Conservation (phyloP, 2,113 vertebrate species). For the Procapra przewalskii region DNA sequence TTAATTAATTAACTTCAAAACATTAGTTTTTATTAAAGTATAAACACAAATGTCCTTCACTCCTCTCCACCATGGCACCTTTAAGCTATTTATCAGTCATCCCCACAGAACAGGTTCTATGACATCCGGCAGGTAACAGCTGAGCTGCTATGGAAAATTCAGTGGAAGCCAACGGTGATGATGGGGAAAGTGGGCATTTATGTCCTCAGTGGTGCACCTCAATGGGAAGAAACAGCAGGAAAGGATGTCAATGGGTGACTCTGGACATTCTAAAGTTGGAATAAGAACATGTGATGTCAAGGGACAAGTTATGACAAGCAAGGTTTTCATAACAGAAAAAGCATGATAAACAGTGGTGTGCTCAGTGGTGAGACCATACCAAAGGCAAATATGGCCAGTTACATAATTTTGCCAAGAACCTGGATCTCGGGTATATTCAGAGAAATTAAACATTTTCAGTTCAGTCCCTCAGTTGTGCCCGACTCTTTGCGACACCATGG, state of each 20-base stretch:
- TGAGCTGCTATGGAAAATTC: background rate
- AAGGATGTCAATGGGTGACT: background rate
- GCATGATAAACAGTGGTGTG: background rate
- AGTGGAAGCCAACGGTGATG: background rate
- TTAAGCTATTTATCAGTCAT: background rate
- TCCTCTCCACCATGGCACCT: background rate
- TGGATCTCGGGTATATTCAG: background rate
- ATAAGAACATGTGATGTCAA: background rate
- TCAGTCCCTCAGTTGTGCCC: background rate
- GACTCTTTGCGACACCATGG: background rate
- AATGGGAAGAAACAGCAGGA: background rate
- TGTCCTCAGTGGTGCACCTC: fast-evolving
- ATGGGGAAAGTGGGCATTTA: background rate
- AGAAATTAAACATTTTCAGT: background rate
- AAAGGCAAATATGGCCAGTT: background rate
- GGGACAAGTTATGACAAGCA: background rate
- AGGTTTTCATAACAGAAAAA: background rate
- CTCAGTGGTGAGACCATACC: background rate
- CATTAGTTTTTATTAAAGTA: background rate
- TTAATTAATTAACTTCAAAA: background rate
- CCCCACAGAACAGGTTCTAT: background rate
- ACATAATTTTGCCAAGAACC: background rate
- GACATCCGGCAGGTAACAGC: too few species aligned
- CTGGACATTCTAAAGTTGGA: background rate
- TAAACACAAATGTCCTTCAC: background rate